phyloP scores from a whole-genome alignment of 1,140 invertebrate genomes.

The Ceratosolen fusciceps region DNA sequence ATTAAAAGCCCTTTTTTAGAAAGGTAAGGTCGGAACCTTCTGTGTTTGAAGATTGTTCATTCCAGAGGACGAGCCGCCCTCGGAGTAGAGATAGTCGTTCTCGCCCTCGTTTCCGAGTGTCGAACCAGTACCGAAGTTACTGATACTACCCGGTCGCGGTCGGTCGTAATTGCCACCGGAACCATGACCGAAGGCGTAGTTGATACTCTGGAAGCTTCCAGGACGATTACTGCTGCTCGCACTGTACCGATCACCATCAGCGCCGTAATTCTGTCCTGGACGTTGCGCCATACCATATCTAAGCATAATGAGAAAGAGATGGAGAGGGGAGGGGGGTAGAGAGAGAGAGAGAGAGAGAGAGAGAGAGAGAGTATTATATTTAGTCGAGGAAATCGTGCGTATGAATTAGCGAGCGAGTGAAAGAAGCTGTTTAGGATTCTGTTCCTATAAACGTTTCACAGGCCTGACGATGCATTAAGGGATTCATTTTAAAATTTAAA shows the following conservation, averaged over 20 bases:
- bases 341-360: not conserved
- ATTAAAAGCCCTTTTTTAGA: not conserved
- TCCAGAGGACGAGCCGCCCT: not conserved
- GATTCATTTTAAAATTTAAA: no score
- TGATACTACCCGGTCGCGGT: constrained; percentile 13
- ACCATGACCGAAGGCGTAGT: constrained; percentile 15
- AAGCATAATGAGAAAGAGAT: not conserved
- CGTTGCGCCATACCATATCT: constrained; percentile 17
- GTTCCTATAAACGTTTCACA: no score
- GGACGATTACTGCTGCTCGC: constrained; percentile 24
- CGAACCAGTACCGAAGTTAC: not conserved
- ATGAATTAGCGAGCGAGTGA: no score
- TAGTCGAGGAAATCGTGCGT: no score
- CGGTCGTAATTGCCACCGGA: not conserved
- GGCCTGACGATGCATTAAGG: no score
- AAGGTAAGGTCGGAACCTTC: constrained; percentile 18
- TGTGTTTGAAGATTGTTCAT: constrained; percentile 36
- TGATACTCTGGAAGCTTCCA: constrained; percentile 26
- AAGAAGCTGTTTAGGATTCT: no score
- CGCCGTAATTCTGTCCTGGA: not conserved
- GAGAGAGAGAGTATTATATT: no score
- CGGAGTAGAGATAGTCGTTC: constrained; percentile 28
- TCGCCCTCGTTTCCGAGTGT: not conserved
- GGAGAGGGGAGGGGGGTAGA: not conserved
- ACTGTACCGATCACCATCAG: constrained; percentile 26